phyloP scores from a whole-genome alignment of 2,888 invertebrate species.

The Brenthis daphne region DNA sequence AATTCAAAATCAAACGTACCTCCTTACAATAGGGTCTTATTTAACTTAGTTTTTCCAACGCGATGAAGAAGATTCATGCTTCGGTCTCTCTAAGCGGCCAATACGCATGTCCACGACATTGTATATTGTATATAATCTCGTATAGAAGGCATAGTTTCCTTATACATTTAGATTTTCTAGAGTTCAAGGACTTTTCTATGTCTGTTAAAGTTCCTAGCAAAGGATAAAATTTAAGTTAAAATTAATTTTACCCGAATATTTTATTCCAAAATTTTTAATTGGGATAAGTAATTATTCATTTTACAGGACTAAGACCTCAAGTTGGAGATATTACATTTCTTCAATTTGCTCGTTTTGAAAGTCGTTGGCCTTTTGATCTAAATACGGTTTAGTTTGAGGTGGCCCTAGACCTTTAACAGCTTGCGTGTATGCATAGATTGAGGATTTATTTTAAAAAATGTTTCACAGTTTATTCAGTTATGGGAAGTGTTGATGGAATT shows the following conservation, averaged over 20 bases:
- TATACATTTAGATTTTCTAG: conserved; percentile 76
- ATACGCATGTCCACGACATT: conserved; percentile 80
- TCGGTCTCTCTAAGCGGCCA: conserved; percentile 75
- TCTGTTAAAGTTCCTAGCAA: conserved; percentile 63
- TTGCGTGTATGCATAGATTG: not conserved
- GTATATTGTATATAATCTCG: conserved; percentile 68
- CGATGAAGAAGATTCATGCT: conserved; percentile 76
- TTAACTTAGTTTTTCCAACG: conserved; percentile 48
- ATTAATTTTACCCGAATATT: not conserved
- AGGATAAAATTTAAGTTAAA: conserved; percentile 21
- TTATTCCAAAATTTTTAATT: conserved; percentile 7
- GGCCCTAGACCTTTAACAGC: conserved; percentile 13
- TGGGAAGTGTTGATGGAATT: no score
- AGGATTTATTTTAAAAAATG: not conserved
- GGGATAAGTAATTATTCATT: conserved; percentile 1
- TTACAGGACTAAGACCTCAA: conserved; percentile 6
- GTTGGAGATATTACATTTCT: conserved; percentile 16
- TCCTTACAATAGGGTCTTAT: conserved; percentile 48
- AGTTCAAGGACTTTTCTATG: conserved; percentile 78
- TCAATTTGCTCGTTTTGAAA: conserved; percentile 20
- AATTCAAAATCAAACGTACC: conserved; percentile 50
- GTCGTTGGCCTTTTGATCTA: conserved; percentile 26
- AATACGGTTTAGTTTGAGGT: conserved; percentile 21
- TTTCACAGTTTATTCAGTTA: no score
- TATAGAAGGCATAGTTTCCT: conserved; percentile 77